A percentile compares a stretch with the other conserved stretches of the same genome.
These are phyloP conservation scores for Chydorus sphaericus DNA, from an alignment of 2,888 invertebrate species.

Conservation along the genomic window DNA sequence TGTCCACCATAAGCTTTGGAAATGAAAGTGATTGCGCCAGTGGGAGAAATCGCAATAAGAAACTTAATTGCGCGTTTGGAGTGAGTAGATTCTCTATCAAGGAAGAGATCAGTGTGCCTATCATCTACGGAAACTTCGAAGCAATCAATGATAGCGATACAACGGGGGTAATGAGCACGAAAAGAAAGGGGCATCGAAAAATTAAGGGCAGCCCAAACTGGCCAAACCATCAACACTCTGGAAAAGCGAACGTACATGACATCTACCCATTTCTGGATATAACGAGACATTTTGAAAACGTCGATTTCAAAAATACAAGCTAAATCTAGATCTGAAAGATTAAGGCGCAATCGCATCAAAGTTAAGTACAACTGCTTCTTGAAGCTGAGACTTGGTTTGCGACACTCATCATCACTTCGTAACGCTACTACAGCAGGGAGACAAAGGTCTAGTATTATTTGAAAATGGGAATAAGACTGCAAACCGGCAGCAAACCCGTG, in stretches of 20 bases:
- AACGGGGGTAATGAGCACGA: neutral
- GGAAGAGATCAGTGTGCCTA: neutral
- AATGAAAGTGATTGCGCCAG: neutral
- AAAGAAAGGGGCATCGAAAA: neutral
- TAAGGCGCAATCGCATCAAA: neutral
- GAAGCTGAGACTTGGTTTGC: no score
- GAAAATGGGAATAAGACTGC: no score
- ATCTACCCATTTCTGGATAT: neutral
- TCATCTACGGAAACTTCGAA: neutral
- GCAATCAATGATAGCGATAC: neutral
- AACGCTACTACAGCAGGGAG: no score
- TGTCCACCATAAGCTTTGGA: neutral
- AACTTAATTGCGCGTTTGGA: neutral
- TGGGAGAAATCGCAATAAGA: neutral
- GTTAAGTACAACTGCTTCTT: neutral
- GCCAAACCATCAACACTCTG: neutral
- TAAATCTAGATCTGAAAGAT: neutral
- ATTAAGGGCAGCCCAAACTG: neutral
- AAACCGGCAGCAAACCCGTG: no score
- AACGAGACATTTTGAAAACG: neutral
- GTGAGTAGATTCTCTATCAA: neutral
- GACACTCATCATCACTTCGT: no score
- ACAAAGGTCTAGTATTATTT: no score
- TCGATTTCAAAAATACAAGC: neutral
- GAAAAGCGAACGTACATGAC: neutral